Evolutionary conservation across 2,888 invertebrate genomes (phyloP), one percentile per base, ranked within the genome.

Genomic region (Panzeria rudis): DNA sequence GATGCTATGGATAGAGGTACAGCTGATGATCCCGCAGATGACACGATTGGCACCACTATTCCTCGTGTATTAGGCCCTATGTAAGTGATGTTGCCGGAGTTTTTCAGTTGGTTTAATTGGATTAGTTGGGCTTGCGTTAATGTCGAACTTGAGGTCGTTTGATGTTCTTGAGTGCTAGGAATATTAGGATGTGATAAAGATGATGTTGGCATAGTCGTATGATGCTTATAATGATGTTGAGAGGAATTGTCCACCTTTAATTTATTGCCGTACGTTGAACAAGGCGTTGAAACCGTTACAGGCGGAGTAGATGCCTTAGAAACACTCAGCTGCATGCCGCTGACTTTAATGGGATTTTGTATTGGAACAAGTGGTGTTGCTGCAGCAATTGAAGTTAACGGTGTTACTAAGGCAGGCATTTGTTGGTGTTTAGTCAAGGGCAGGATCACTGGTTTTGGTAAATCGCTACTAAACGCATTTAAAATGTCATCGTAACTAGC

Each of bases 401-500:
- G 82, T 7, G 78, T 69, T 35, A 73, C 54, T n/a, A 80, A 72
- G 29, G 79, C 79, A 6, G 84, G 84, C 47, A 83, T 69, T 25
- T 72, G 80, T 1, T 35, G 32, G 15, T 38, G 72, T 89, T 79
- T 35, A 0, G 95, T 95, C 88, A 95, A 95, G 76, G 96, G 94
- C 0, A 86, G 66, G 4, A 88, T 86, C 4, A 87, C 23, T 8
- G 66, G 66, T 56, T 86, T 96, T 0, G 96, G 95, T 23, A 96
- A 92, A 15, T 96, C 96, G 9, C 95, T 94, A 75, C 94, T 95
- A 79, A 92, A 92, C 87, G 95, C 95, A 90, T 95, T 95, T 88
- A 96, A 95, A 87, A 96, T 95, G 89, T 97, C 97, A 87, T 95
- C 94, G 89, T 96, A 97, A 0, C 95, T 95, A 2, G 96, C 95